phyloP scores from a whole-genome alignment of 1,140 invertebrate genomes.

The Lordiphosa clarofinis region DNA sequence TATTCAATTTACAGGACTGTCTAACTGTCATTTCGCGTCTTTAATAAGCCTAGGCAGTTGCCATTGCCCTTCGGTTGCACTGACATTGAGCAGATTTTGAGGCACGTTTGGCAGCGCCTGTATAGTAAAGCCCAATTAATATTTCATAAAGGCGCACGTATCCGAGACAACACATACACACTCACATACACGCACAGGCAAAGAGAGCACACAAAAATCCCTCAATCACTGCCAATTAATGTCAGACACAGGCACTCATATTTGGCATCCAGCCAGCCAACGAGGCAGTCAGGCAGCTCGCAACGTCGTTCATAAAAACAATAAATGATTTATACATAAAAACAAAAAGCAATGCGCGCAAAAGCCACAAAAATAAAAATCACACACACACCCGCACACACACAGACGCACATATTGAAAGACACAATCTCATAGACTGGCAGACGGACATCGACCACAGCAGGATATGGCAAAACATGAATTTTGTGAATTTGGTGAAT shows the following conservation, averaged over 20 bases:
- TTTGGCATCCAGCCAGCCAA: constrained; percentile 60
- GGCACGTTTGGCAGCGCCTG: constrained; percentile 49
- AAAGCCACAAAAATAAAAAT: constrained; percentile 77
- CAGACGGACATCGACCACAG: constrained; percentile 33
- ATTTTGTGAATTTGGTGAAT: constrained; percentile 52
- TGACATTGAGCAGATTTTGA: constrained; percentile 64
- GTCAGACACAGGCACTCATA: constrained; percentile 76
- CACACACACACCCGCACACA: constrained; percentile 40
- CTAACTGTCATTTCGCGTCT: constrained; percentile 1
- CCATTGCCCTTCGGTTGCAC: constrained; percentile 35
- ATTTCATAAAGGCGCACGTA: constrained; percentile 76
- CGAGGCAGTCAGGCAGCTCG: constrained; percentile 47
- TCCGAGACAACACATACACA: constrained; percentile 34
- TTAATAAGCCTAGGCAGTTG: constrained; percentile 35
- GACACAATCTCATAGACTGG: constrained; percentile 27
- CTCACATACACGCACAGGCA: constrained; percentile 5
- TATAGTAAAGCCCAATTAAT: constrained; percentile 66
- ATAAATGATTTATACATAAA: constrained; percentile 77
- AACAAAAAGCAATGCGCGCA: constrained; percentile 70
- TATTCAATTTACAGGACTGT: constrained; percentile 1
- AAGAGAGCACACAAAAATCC: constrained; percentile 62
- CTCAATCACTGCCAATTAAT: constrained; percentile 78
- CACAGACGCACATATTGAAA: constrained; percentile 11
- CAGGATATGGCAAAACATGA: constrained; percentile 69
- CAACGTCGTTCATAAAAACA: constrained; percentile 70